Evolutionary conservation across 1,140 invertebrate species (phyloP).

Genomic region (Streblospio benedicti): DNA sequence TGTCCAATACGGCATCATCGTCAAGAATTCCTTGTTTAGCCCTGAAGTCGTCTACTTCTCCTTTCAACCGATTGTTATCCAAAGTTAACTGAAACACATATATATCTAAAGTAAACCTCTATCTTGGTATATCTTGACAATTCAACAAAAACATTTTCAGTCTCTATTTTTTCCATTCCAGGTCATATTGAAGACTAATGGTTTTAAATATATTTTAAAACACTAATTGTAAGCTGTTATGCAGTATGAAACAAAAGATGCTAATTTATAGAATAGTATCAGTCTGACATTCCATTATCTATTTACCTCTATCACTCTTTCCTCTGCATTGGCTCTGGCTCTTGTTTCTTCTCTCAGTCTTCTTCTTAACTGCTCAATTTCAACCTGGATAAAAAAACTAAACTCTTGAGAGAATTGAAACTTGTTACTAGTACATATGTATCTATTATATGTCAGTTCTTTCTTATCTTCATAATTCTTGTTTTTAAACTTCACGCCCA

Average conservation of each 20-base stretch:
- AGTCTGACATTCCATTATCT: neutral
- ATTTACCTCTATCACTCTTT: conserved; percentile 31
- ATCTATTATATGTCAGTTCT: too few relatives aligned
- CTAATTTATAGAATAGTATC: neutral
- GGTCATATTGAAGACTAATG: neutral
- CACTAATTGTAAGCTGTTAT: neutral
- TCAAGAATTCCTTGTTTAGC: conserved; percentile 24
- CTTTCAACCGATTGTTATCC: conserved; percentile 28
- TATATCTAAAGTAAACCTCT: neutral
- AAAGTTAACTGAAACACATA: conserved; percentile 24
- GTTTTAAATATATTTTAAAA: neutral
- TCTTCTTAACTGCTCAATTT: conserved; percentile 34
- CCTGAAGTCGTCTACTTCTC: conserved; percentile 23
- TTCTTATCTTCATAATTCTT: too few relatives aligned
- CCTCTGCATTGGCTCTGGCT: conserved; percentile 31
- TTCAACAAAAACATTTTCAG: conserved; percentile 1
- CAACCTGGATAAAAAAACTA: conserved; percentile 26
- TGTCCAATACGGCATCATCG: conserved; percentile 39
- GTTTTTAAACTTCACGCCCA: too few relatives aligned
- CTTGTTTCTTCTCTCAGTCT: conserved; percentile 32
- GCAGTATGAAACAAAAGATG: neutral
- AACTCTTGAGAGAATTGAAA: neutral
- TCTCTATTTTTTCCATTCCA: neutral
- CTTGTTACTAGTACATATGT: too few relatives aligned
- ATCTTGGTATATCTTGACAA: neutral